Evolutionary conservation across 2,113 vertebrate genomes (phyloP).

Genomic region (Seriola rivoliana): DNA sequence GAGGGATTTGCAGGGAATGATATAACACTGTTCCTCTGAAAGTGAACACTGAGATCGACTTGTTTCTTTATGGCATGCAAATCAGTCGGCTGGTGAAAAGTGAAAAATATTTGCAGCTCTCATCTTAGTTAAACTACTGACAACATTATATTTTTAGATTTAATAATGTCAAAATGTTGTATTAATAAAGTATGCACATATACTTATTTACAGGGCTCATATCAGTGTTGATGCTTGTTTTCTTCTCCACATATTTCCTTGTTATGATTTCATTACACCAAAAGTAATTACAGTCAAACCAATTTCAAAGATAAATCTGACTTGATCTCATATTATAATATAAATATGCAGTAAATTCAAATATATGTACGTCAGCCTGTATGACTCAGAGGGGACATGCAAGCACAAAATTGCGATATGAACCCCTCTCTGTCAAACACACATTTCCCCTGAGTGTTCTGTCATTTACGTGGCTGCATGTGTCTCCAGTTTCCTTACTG

Average conservation of each 20-base stretch:
- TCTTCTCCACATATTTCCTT: background rate
- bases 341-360: constrained; percentile 15
- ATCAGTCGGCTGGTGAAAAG: constrained; percentile 16
- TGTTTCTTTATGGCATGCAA: constrained; percentile 3
- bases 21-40: constrained; percentile 24
- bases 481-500: constrained; percentile 84
- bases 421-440: constrained; percentile 24
- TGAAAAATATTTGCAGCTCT: background rate
- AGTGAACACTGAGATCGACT: background rate
- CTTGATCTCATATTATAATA: background rate
- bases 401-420: constrained; percentile 26
- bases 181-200: background rate
- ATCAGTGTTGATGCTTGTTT: background rate
- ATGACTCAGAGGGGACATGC: constrained; percentile 18
- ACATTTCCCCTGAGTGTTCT: constrained; percentile 43
- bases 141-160: background rate
- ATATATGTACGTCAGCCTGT: constrained; percentile 39
- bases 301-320: constrained; percentile 24
- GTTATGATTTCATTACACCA: background rate
- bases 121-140: background rate
- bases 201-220: background rate
- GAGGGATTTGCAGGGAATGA: constrained; percentile 48
- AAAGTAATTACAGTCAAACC: background rate
- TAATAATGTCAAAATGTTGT: background rate
- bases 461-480: constrained; percentile 45